Evolutionary conservation across 1,140 invertebrate genomes (phyloP), one percentile per base, ranked within the genome.

Genomic region (Rhizoglyphus robini): DNA sequence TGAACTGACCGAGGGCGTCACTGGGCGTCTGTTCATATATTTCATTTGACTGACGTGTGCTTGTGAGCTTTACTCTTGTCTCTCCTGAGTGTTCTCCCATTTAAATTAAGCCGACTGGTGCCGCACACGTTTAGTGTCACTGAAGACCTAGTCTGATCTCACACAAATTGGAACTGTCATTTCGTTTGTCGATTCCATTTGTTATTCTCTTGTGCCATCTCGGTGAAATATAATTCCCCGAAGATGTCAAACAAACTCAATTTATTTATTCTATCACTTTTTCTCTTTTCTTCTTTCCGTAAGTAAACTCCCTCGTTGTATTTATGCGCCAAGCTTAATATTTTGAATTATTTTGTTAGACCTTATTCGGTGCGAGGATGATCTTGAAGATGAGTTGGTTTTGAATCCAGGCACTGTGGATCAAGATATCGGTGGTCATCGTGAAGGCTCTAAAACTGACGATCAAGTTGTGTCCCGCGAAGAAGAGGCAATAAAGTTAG

Each of bases 401-500:
- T 46, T 60, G 30, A 29, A 60, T 60, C 15, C 58, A 1, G 63
- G 11, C 2, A 48, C 65, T 30, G 82, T 90, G 27, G 86, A 90
- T 47, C 71, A 80, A 41, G 85, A 91, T 76, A 75, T 91, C 49
- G 88, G 88, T 3, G 81, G 85, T 31, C 87, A 83, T 66, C 80
- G 84, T 70, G 88, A 91, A 75, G 88, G 80, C 65, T 90, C 87
- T 15, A 81, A 85, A 77, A 92, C 89, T 18, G 79, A 80, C 69
- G 79, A 79, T 73, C 85, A 88, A 75, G 84, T 84, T 1, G 80
- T 89, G 11, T 74, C 84, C 72, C 84, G 90, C 61, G 94, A 97
- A 76, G 94, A 95, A 78, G 94, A 98, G 79, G 89, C 93, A 0
- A 97, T 99, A 68, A 91, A 95, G 73, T 76, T 98, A 18, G 96